Base-by-base conservation (phyloP, 2,113 vertebrate species). In the Aspiorhynchus laticeps region DNA sequence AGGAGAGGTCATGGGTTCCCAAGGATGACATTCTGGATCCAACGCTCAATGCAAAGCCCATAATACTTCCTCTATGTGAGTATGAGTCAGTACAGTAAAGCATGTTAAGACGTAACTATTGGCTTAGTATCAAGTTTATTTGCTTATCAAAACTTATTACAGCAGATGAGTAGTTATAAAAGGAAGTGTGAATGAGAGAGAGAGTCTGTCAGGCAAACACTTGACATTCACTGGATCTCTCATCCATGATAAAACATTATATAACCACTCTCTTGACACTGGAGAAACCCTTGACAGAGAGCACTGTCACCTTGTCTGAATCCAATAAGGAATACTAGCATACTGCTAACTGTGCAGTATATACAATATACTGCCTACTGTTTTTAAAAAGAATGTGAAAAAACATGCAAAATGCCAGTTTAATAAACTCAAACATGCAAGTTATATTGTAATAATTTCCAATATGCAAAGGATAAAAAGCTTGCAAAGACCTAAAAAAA, bases 221-320 rank as follows among this genome's bases (percentile, higher is more conserved):
- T 79, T 81, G 65, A 59, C 65, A 33, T 33, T 69, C 28, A 3
- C 33, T 73, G 67, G 28, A 71, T 71, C 51, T 59, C 36, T 73
- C 24, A 51, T 41, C 38, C 9, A 48, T 7, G 7, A 76, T 43
- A 33, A 67, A 36, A 86, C 46, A 51, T 86, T 80, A 31, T n/a
- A 56, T n/a, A 71, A 73, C 69, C 24, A 73, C 19, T 41, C 61
- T 69, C 46, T 26, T 17, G 63, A 38, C 43, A 84, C 65, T 71
- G 21, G 46, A 83, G 12, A 83, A 69, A 56, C 63, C 36, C 8
- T 69, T 53, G 81, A 71, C 41, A 48, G 61, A 48, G 15, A 48
- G 31, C 61, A 46, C 2, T n/a, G 36, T 43, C 77, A 61, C 9
- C 33, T 61, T 9, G 10, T 41, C 21, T 74, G 31, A 59, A 26